A percentile compares a stretch with the other conserved stretches of the same genome.
Conservation (phyloP, 23 tunicate species). For the Trididemnum clinides region DNA sequence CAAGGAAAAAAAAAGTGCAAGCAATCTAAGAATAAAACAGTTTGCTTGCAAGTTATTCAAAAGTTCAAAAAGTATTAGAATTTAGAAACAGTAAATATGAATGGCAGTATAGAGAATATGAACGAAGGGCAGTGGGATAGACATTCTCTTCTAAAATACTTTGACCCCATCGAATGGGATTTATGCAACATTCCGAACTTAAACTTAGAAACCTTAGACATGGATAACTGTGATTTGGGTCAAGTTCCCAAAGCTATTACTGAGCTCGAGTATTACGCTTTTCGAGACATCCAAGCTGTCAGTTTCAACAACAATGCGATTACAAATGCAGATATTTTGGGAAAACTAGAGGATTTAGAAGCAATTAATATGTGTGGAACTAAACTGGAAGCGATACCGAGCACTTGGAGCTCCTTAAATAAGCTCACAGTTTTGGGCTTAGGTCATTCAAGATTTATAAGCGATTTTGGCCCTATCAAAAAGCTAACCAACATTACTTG, state of each 20-base stretch:
- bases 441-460: conserved; percentile 61
- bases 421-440: conserved; percentile 80
- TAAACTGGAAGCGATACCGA: conserved; percentile 59
- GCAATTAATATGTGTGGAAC: conserved; percentile 95
- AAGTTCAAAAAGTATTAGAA: no score
- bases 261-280: conserved; percentile 94
- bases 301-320: conserved; percentile 85
- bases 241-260: conserved; percentile 80
- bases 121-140: conserved; percentile 65
- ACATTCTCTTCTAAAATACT: conserved; percentile 69
- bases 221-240: conserved; percentile 72
- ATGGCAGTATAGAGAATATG: background rate
- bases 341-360: conserved; percentile 78
- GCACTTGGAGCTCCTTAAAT: conserved; percentile 56
- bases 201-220: conserved; percentile 71
- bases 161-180: conserved; percentile 91
- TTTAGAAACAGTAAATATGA: no score
- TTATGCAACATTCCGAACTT: conserved; percentile 51
- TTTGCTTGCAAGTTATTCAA: no score
- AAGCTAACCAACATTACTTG: conserved; percentile 62
- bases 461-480: conserved; percentile 51
- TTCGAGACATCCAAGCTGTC: conserved; percentile 92
- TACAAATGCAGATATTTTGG: conserved; percentile 69
- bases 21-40: no score
- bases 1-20: no score